A percentile compares a stretch with the other conserved stretches of the same genome.
Conservation (phyloP, 2,888 invertebrate species). For the Pyralis farinalis region DNA sequence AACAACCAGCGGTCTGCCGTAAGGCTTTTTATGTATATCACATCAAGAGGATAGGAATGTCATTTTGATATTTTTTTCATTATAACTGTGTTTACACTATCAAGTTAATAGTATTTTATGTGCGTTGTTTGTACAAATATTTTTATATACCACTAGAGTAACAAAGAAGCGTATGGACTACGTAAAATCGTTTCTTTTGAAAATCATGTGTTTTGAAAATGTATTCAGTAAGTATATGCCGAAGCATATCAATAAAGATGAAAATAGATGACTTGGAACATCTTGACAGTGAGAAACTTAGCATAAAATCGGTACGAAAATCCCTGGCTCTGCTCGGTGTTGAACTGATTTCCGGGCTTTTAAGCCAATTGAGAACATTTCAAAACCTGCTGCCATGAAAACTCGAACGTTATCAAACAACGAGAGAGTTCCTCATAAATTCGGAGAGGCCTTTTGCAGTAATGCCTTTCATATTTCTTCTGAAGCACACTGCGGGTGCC, state of each 20-base stretch:
- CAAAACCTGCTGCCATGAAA: conserved; percentile 46
- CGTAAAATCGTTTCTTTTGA: too few species aligned
- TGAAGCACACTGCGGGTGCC: conserved; percentile 73
- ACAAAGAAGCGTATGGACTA: too few species aligned
- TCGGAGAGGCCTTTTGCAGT: conserved; percentile 74
- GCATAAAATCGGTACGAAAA: conserved; percentile 16
- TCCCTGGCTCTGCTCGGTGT: conserved; percentile 16
- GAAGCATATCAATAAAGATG: background rate
- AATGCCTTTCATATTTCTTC: conserved; percentile 79
- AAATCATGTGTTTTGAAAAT: too few species aligned
- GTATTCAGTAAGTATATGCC: background rate
- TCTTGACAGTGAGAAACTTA: conserved; percentile 10
- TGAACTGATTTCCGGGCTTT: conserved; percentile 42
- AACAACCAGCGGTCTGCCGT: too few species aligned
- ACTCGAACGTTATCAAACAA: conserved; percentile 66
- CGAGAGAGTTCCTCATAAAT: conserved; percentile 75
- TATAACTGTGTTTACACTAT: too few species aligned
- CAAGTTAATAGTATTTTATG: too few species aligned
- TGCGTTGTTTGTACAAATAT: too few species aligned
- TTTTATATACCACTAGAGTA: too few species aligned
- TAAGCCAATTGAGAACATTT: conserved; percentile 51
- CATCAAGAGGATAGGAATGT: too few species aligned
- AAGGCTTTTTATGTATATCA: too few species aligned
- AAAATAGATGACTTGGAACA: conserved; percentile 1
- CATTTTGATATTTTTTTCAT: too few species aligned